These are phyloP conservation scores for Phyllotis vaccarum DNA, from an alignment of 2,797 vertebrate genomes.

Conservation along the genomic window DNA sequence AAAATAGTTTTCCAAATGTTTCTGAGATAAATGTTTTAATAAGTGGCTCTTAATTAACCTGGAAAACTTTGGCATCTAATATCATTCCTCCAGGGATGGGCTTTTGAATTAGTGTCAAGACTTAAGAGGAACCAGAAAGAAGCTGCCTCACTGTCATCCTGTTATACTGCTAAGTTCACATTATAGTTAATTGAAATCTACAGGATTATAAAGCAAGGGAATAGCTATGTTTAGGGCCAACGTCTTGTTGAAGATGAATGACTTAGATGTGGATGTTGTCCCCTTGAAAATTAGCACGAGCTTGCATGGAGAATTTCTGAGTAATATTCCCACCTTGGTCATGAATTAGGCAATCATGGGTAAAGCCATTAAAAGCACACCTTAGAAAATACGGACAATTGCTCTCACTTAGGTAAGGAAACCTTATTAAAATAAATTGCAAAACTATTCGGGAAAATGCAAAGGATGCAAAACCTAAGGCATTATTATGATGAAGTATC, in stretches of 20 bases:
- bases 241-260: conserved; percentile 43
- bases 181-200: conserved; percentile 71
- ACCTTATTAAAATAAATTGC: conserved; percentile 26
- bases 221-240: conserved; percentile 29
- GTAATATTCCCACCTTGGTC: not conserved
- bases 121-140: conserved; percentile 88
- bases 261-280: not conserved
- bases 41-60: conserved; percentile 44
- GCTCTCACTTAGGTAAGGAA: not conserved
- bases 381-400: conserved; percentile 35
- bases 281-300: not conserved
- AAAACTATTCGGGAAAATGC: not conserved
- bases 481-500: not conserved
- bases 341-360: not conserved
- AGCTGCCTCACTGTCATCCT: conserved; percentile 86
- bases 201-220: not conserved
- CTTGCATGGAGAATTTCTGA: not conserved
- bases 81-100: conserved; percentile 89
- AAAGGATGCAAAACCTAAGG: not conserved
- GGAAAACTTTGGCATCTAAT: conserved; percentile 89
- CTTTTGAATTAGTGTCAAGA: conserved; percentile 89
- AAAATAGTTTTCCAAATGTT: conserved; percentile 40
- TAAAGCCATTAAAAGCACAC: conserved; percentile 22
- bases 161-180: conserved; percentile 89
- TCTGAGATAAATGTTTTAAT: conserved; percentile 57